A percentile compares a stretch with the other conserved stretches of the same genome.
Conservation (phyloP, 2,113 vertebrate species). For the Halcyon malimbica region DNA sequence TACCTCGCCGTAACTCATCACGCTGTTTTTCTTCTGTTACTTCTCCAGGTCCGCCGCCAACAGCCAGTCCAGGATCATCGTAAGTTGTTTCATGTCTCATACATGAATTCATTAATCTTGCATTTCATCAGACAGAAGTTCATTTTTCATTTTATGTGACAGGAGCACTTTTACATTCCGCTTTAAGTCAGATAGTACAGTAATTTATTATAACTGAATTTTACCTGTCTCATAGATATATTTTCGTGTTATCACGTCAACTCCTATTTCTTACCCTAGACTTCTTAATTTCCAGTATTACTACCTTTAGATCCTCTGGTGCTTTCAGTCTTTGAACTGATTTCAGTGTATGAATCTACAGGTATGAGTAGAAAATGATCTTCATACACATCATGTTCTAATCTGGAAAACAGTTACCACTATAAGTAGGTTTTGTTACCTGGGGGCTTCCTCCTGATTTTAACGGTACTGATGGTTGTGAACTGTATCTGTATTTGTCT, state of each 20-base stretch:
- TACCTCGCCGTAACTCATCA: constrained; percentile 36
- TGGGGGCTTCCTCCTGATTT: background rate
- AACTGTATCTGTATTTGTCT: background rate
- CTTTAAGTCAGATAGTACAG: background rate
- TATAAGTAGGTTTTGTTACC: background rate
- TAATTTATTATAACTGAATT: background rate
- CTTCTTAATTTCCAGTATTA: constrained; percentile 8
- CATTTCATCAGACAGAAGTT: constrained; percentile 43
- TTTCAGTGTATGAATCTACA: background rate
- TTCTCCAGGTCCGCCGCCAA: constrained; percentile 91
- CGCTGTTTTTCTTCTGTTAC: constrained; percentile 62
- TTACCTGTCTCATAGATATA: background rate
- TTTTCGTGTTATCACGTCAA: constrained; percentile 4
- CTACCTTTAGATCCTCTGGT: constrained; percentile 7
- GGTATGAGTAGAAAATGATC: background rate
- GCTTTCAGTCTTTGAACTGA: background rate
- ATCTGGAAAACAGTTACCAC: background rate
- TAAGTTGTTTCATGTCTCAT: constrained; percentile 81
- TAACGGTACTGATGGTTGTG: background rate
- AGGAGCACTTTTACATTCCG: constrained; percentile 2
- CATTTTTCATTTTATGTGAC: constrained; percentile 26
- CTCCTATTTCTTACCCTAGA: background rate
- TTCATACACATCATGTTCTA: background rate
- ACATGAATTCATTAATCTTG: constrained; percentile 17
- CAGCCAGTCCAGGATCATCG: constrained; percentile 90